Evolutionary conservation across 2,113 vertebrate genomes (phyloP).

Genomic region (Bufo gargarizans): DNA sequence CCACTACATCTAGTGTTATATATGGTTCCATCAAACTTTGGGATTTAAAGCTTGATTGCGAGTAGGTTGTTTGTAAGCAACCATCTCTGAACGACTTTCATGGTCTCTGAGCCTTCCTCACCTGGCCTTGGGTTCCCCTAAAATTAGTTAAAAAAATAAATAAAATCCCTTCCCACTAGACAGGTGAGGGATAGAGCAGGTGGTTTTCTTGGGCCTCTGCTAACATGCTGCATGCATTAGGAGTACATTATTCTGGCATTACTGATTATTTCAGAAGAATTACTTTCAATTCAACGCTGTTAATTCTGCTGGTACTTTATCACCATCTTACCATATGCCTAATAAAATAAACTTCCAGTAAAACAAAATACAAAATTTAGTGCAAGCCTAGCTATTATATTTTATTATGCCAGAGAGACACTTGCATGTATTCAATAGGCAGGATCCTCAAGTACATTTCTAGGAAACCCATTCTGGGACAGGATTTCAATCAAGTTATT

Average conservation of each 20-base stretch:
- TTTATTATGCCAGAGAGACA: constrained; percentile 22
- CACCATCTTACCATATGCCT: constrained; percentile 39
- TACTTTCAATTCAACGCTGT: constrained; percentile 20
- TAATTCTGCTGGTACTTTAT: constrained; percentile 32
- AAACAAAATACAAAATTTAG: constrained; percentile 5
- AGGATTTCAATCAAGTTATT: background rate
- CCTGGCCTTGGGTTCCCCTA: background rate
- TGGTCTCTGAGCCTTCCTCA: background rate
- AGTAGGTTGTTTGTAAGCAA: background rate
- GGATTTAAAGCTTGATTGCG: background rate
- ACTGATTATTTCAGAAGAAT: constrained; percentile 25
- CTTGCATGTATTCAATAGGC: background rate
- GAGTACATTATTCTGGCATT: constrained; percentile 14
- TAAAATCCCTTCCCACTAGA: background rate
- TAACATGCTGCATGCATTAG: constrained; percentile 5
- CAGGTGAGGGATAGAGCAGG: constrained; percentile 32
- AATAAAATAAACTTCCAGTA: constrained; percentile 24
- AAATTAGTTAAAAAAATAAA: background rate
- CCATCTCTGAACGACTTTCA: background rate
- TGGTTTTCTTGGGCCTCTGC: constrained; percentile 29
- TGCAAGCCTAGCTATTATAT: background rate
- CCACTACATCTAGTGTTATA: too few relatives aligned
- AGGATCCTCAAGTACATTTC: background rate
- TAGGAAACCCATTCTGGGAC: background rate
- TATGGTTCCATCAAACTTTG: too few relatives aligned